phyloP scores from a whole-genome alignment of 2,113 vertebrate species.

The Semnornis frantzii region DNA sequence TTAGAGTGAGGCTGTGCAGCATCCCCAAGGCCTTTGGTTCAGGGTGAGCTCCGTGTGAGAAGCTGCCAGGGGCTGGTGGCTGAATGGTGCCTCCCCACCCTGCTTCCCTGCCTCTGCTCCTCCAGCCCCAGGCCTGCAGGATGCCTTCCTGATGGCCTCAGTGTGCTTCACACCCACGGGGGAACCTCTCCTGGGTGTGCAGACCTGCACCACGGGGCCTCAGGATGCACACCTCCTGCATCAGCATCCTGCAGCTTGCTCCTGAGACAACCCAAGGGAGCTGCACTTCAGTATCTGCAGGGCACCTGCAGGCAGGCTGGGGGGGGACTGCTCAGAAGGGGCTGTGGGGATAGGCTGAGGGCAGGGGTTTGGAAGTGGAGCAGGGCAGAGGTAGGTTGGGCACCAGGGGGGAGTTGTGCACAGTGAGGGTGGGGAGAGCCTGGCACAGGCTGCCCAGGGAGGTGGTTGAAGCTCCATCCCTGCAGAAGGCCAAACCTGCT shows the following conservation, averaged over 20 bases:
- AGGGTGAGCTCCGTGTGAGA: not conserved
- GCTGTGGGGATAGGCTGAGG: too few species aligned
- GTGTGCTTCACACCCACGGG: not conserved
- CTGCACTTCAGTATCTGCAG: too few species aligned
- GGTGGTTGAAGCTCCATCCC: too few species aligned
- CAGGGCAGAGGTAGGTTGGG: too few species aligned
- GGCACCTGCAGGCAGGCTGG: too few species aligned
- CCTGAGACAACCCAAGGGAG: not conserved
- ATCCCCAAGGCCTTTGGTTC: not conserved
- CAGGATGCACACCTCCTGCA: not conserved
- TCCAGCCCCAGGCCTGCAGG: not conserved
- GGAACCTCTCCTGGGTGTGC: not conserved
- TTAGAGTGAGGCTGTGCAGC: not conserved
- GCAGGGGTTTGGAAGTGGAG: too few species aligned
- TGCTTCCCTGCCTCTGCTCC: not conserved
- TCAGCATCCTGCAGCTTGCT: not conserved
- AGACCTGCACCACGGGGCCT: not conserved
- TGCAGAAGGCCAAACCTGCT: too few species aligned
- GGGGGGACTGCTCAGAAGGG: too few species aligned
- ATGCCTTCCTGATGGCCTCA: not conserved
- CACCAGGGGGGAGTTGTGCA: too few species aligned
- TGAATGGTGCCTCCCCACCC: not conserved
- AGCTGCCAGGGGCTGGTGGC: fast-evolving
- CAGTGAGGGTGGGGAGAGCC: too few species aligned
- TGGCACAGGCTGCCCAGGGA: too few species aligned